A percentile compares a stretch with the other conserved stretches of the same genome.
Evolutionary conservation across 2,113 vertebrate genomes (phyloP).

Genomic region (Passer domesticus): DNA sequence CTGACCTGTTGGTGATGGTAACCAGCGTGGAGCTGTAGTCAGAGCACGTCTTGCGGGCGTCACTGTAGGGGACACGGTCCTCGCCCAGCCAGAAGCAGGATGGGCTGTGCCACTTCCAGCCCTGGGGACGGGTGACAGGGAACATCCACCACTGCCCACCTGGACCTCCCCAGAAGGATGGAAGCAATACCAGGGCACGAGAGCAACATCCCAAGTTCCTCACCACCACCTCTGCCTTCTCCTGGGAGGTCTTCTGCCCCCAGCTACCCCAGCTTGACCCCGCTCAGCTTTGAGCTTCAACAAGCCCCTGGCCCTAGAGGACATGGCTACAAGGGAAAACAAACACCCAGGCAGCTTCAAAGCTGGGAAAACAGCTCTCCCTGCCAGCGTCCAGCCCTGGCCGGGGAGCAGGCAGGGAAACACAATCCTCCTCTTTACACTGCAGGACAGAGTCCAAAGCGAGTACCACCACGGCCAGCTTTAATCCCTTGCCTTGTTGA

Average conservation of each 20-base stretch:
- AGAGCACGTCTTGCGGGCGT: conserved; percentile 83
- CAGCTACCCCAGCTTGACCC: background rate
- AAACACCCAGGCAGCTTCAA: conserved; percentile 31
- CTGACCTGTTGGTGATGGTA: conserved; percentile 88
- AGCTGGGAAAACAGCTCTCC: background rate
- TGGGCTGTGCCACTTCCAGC: conserved; percentile 97
- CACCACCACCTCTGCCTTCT: background rate
- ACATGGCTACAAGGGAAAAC: background rate
- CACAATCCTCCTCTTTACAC: background rate
- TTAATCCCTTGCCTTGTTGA: conserved; percentile 21
- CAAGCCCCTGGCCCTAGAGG: background rate
- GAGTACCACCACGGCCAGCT: background rate
- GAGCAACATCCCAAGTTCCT: background rate
- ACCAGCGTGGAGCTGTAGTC: conserved; percentile 80
- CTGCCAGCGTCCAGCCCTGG: background rate
- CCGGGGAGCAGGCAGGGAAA: background rate
- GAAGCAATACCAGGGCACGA: accelerated
- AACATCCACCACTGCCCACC: background rate
- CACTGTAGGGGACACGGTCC: conserved; percentile 80
- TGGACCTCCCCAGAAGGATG: background rate
- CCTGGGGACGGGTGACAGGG: conserved; percentile 67
- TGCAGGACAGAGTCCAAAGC: background rate
- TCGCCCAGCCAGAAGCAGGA: conserved; percentile 93
- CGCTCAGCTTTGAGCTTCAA: background rate
- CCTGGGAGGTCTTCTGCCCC: background rate